Base-by-base conservation (phyloP, 2,113 vertebrate species). In the Sminthopsis crassicaudata region DNA sequence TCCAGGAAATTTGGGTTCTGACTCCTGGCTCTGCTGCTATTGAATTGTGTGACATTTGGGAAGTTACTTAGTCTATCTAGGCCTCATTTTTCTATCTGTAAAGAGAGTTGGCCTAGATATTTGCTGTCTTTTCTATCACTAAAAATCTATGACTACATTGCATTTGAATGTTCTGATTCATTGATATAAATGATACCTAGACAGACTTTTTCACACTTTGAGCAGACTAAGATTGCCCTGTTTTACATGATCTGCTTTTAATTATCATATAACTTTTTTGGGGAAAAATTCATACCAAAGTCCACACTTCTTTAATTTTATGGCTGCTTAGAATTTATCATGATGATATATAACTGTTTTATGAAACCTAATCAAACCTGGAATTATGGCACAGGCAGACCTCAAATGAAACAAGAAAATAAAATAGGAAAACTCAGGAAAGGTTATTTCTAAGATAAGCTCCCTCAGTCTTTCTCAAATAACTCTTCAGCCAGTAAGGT, bases 361-460 rank as follows among this genome's bases (percentile, higher is more conserved):
- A n/a, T 8, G 96, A 91, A 91, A 97, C 89, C 14, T 0, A 92
- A 36, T 89, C 48, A 91, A 90, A 94, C 55, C 46, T 93, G 92
- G 50, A 8, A 90, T 90, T 90, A 54, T 90, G 92, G 94, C 95
- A 95, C 42, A 96, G 25, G n/a, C 53, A 96, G 55, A 94, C 92
- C 94, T 26, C 92, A 24, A 53, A 96, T 95, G 95, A 93, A 19
- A 12, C 84, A 97, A 91, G 92, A 98, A 92, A 91, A 84, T 95
- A 93, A 89, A 8, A 42, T 93, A 93, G 90, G 94, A 89, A 22
- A 96, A 94, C 46, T 93, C n/a, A 89, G 53, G 95, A 89, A 96
- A 91, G 46, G 9, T 92, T 48, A 94, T 97, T 92, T 93, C 95
- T 90, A 93, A 92, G 89, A 57, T 97, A 55, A 12, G 55, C 10